Evolutionary conservation across 2,888 invertebrate species (phyloP), one percentile per base, ranked within the genome.

Genomic region (Pyrrhia umbra): DNA sequence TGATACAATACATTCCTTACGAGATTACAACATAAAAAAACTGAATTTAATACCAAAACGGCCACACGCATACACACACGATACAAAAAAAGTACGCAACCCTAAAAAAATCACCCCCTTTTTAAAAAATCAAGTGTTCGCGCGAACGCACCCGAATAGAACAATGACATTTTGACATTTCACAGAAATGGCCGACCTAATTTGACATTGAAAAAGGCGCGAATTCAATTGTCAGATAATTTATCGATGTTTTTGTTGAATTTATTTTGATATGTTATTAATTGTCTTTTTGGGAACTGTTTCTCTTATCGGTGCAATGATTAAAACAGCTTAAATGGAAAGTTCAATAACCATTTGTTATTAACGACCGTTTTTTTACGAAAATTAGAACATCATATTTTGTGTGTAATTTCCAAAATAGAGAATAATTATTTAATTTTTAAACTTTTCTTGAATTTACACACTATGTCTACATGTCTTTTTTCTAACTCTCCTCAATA

Each of bases 171-270:
- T 84, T 85, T 83, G 87, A 90, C 91, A 88, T 89, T 90, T 83
- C 85, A 82, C 85, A 82, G 88, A 86, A 87, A 93, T 91, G 92
- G 91, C 90, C 84, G 90, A 83, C 82, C 92, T 93, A 93, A 94
- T 94, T 92, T 93, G 94, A 93, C 92, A 91, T 92, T 91, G 86
- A 90, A 92, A 92, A 92, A 91, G 89, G 93, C 93, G 92, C 90
- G 86, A 90, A 90, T 90, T 90, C 90, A 90, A 92, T 93, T 93
- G 92, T 91, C 86, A 81, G 78, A 85, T 93, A 92, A 94, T 94
- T 93, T 94, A 94, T 94, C 80, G 92, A 91, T 92, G 92, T 93
- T 92, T 86, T 90, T 88, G 88, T 88, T 85, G 85, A 86, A 87
- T 84, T 77, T 85, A 85, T n/a, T n/a, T 34, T 34, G 34, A 34